Conservation (phyloP, 2,888 invertebrate species). For the Carabus problematicus region DNA sequence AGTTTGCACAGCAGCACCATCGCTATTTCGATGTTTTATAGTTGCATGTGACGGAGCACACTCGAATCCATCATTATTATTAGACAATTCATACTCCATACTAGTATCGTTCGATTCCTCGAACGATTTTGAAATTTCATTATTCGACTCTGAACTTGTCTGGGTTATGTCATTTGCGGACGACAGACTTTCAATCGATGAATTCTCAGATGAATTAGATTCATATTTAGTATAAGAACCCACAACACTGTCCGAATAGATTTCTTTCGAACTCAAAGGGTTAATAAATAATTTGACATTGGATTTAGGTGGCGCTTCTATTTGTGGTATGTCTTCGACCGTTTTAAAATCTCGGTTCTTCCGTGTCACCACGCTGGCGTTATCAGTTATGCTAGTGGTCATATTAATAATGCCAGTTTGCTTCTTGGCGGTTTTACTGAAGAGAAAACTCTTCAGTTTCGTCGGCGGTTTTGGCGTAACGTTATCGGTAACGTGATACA, state of each 20-base stretch:
- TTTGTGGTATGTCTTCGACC: conserved; percentile 47
- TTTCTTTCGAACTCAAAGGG: conserved; percentile 58
- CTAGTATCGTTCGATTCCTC: conserved; percentile 39
- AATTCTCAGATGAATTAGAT: conserved; percentile 50
- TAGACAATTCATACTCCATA: conserved; percentile 36
- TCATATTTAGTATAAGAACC: conserved; percentile 57
- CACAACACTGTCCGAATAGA: conserved; percentile 57
- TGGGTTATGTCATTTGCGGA: conserved; percentile 53
- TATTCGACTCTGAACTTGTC: conserved; percentile 50
- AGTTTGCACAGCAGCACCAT: conserved; percentile 17
- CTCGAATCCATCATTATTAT: conserved; percentile 22
- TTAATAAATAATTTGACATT: conserved; percentile 59
- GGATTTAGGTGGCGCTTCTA: conserved; percentile 49
- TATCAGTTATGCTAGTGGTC: conserved; percentile 57
- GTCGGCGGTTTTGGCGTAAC: conserved; percentile 56
- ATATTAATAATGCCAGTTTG: conserved; percentile 54
- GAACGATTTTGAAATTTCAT: conserved; percentile 39
- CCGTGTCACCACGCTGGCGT: conserved; percentile 55
- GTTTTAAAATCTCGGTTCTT: conserved; percentile 58
- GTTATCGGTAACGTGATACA: conserved; percentile 66
- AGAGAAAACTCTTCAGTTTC: conserved; percentile 56
- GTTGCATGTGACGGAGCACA: not conserved
- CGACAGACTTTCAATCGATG: conserved; percentile 55
- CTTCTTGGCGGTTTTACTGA: conserved; percentile 55
- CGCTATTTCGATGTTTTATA: conserved; percentile 19